These are phyloP conservation scores for Corythornis cristatus DNA, from an alignment of 2,113 vertebrate species.

Conservation along the genomic window DNA sequence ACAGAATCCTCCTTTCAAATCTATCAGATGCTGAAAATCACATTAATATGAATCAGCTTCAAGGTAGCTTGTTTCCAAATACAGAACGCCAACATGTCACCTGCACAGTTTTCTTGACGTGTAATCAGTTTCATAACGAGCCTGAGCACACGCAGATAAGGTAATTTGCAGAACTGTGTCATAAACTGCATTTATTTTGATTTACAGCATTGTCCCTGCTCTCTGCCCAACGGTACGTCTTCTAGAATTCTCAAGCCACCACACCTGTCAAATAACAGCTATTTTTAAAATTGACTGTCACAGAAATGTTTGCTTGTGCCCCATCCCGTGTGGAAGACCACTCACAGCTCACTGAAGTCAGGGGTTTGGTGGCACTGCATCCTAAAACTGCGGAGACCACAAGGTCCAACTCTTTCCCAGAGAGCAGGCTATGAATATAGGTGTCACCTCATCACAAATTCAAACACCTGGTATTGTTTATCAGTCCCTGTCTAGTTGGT, in stretches of 20 bases:
- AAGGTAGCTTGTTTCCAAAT: conserved; percentile 45
- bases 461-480: neutral
- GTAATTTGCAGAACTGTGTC: conserved; percentile 26
- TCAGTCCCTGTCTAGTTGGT: neutral
- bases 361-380: neutral
- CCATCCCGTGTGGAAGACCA: neutral
- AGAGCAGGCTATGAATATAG: neutral
- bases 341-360: neutral
- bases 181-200: conserved; percentile 32
- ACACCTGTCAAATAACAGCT: neutral
- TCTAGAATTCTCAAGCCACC: neutral
- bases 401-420: neutral
- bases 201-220: neutral
- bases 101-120: conserved; percentile 1
- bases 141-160: conserved; percentile 38
- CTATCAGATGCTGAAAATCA: conserved; percentile 41
- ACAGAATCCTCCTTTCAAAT: conserved; percentile 24
- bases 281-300: neutral
- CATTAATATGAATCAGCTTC: conserved; percentile 57
- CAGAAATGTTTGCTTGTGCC: neutral
- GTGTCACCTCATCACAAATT: neutral
- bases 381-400: neutral
- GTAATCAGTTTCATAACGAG: conserved; percentile 26
- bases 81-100: conserved; percentile 2
- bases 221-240: neutral